A percentile compares a stretch with the other conserved stretches of the same genome.
Evolutionary conservation across 2,113 vertebrate species (phyloP).

Genomic region (Eulemur macaco): DNA sequence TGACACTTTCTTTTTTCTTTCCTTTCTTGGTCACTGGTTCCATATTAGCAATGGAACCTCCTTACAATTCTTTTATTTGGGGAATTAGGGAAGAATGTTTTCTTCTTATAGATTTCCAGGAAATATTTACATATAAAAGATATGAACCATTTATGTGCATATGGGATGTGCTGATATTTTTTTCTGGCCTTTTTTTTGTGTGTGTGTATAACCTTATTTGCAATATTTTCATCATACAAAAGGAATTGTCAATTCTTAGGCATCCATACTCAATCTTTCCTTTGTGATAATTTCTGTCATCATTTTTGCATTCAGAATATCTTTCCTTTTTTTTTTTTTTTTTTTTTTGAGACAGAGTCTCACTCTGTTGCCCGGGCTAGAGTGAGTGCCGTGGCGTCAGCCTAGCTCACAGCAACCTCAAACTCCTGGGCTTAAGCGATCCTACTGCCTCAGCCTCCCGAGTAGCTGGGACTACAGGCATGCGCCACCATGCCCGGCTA

Average conservation of each 20-base stretch:
- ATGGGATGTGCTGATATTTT: neutral
- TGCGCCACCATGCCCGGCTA: too few species aligned
- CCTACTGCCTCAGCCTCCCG: too few species aligned
- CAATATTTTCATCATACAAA: neutral
- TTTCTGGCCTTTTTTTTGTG: neutral
- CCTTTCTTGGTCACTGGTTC: neutral
- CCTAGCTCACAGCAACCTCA: too few species aligned
- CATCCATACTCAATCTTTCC: neutral
- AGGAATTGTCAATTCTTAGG: neutral
- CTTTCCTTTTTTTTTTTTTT: neutral
- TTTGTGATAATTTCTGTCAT: neutral
- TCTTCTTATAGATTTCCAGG: neutral
- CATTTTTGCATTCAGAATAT: neutral
- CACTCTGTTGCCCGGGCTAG: too few species aligned
- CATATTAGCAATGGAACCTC: neutral
- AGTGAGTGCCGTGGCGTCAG: too few species aligned
- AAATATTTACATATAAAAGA: neutral
- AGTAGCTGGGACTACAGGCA: too few species aligned
- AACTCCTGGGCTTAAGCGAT: too few species aligned
- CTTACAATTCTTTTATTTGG: neutral
- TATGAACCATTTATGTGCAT: neutral
- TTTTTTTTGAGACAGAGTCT: too few species aligned
- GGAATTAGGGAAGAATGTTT: neutral
- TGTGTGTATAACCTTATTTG: neutral
- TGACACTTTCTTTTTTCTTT: conserved; percentile 1